Evolutionary conservation across 2,113 vertebrate genomes (phyloP), one percentile per base, ranked within the genome.

Genomic region (Pomatorhinus ruficollis): DNA sequence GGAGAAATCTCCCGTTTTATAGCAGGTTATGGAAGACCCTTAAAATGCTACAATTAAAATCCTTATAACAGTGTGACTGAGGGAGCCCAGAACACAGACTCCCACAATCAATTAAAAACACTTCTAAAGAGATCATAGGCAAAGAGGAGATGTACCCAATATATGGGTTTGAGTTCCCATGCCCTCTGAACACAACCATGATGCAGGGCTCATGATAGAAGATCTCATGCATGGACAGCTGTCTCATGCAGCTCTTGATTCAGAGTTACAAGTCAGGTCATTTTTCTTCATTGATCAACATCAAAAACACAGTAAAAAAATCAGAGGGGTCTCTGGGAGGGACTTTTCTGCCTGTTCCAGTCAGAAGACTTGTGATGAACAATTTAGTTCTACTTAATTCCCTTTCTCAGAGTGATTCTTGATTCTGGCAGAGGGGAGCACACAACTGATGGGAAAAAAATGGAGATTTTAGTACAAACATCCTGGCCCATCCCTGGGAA

Each of bases 391-490:
- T 16, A 37, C 4, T 37, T n/a, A n/a, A 54, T 24, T 27, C 39
- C 10, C 77, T 63, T 78, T 66, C 52, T 53, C 25, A 30, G 31
- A 56, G 28, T 17, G 30, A 39, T 28, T 24, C 4, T 42, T 17
- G 30, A 39, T 28, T 24, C 4, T 42, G 45, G 11, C 52, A 83
- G n/a, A n/a, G 10, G 4, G 15, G 9, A 70, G 3, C 7, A 45
- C n/a, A 37, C 3, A 76, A 15, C 11, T 28, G 2, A 11, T 4
- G 5, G 16, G 19, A 3, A 0, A 5, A 25, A 40, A 37, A 9
- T 3, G 4, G 6, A 19, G 23, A 42, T 60, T 70, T 35, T 52
- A 10, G 25, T 15, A 10, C 20, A 42, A 83, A 60, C 54, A 60
- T 30, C 31, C 24, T 50, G 24, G 19, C 37, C 45, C 37, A 42